phyloP scores from a whole-genome alignment of 2,888 invertebrate genomes.

The Zaprionus lineosus region DNA sequence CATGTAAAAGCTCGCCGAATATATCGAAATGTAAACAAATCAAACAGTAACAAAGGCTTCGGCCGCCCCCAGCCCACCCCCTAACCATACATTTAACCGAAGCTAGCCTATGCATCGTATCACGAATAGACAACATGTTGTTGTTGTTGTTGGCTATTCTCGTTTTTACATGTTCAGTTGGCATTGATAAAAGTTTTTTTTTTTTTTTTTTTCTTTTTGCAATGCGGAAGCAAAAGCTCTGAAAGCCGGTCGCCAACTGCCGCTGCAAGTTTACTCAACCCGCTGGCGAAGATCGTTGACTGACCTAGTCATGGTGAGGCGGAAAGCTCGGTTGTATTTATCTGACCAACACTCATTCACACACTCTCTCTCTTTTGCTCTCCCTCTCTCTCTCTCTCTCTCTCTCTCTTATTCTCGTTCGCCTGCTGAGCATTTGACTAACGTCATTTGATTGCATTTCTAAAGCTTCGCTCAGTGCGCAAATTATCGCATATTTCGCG shows the following conservation, averaged over 20 bases:
- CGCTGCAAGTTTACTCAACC: constrained; percentile 49
- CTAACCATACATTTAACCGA: not conserved
- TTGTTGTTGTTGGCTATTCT: not conserved
- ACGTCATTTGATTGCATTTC: constrained; percentile 77
- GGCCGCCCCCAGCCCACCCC: not conserved
- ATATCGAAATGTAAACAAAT: constrained; percentile 23
- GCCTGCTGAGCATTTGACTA: constrained; percentile 28
- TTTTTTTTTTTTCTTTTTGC: constrained; percentile 28
- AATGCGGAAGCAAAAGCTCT: constrained; percentile 66
- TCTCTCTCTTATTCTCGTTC: constrained; percentile 8
- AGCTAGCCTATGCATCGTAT: no score
- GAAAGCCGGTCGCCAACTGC: constrained; percentile 69
- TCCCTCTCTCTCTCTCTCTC: not conserved
- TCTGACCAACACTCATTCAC: not conserved
- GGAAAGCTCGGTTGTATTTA: constrained; percentile 25
- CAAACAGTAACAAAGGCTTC: constrained; percentile 16
- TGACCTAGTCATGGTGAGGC: constrained; percentile 63
- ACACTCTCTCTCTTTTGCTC: constrained; percentile 1
- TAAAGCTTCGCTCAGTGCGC: constrained; percentile 68
- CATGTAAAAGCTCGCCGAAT: constrained; percentile 14
- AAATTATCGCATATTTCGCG: constrained; percentile 65
- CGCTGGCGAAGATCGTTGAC: constrained; percentile 65
- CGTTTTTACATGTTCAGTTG: constrained; percentile 35
- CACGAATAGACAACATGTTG: constrained; percentile 15
- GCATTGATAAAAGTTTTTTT: constrained; percentile 53